These are phyloP conservation scores for Orycteropus afer DNA, from an alignment of 2,113 vertebrate species.

Conservation along the genomic window DNA sequence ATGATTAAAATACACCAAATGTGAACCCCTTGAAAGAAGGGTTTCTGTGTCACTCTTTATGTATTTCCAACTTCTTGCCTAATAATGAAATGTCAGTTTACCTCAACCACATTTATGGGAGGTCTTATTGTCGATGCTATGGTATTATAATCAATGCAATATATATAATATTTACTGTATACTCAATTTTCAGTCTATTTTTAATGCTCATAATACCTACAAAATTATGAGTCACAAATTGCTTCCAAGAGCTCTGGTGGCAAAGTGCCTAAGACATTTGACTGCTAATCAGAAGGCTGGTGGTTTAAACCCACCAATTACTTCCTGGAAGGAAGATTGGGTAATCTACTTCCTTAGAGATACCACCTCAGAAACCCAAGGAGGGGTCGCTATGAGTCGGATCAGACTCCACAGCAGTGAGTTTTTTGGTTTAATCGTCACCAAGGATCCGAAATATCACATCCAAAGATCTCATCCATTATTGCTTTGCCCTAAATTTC, in stretches of 20 bases:
- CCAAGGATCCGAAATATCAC: not conserved
- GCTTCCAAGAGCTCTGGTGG: too few species aligned
- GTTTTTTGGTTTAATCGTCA: not conserved
- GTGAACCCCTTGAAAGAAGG: not conserved
- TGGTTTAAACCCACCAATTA: too few species aligned
- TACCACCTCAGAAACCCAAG: too few species aligned
- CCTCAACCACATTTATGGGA: constrained; percentile 1
- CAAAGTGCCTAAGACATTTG: too few species aligned
- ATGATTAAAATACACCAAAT: not conserved
- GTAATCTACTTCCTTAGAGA: too few species aligned
- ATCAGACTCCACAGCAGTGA: too few species aligned
- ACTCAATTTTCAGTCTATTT: not conserved
- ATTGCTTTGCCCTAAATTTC: not conserved
- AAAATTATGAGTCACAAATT: not conserved
- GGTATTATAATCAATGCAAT: not conserved
- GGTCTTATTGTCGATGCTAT: not conserved
- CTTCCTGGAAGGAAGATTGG: too few species aligned
- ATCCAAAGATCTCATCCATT: not conserved
- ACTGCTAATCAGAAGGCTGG: too few species aligned
- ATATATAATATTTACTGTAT: constrained; percentile 37
- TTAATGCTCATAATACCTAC: not conserved
- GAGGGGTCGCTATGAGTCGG: too few species aligned
- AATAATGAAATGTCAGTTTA: constrained; percentile 19
- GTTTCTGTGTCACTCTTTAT: not conserved
- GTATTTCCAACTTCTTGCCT: not conserved